Percentiles rank a stretch among this genome's conserved stretches.
These are phyloP conservation scores for Pseudonaja textilis DNA, from an alignment of 2,113 vertebrate species.

Conservation along the genomic window DNA sequence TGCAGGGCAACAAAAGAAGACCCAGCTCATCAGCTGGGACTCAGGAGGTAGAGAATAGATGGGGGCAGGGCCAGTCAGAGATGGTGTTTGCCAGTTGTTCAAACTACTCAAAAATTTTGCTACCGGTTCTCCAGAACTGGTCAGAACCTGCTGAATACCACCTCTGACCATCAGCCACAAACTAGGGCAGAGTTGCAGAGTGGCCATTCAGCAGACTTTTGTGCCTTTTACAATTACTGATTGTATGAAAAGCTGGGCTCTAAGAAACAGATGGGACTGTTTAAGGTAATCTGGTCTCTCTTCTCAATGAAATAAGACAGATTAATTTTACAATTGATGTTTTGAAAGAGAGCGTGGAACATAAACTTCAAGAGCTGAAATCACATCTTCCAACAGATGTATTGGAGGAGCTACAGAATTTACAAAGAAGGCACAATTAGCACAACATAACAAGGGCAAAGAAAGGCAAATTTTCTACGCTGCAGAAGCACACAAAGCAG, in stretches of 20 bases:
- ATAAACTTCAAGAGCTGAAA: neutral
- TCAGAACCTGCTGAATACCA: no score
- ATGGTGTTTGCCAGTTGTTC: no score
- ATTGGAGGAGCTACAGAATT: neutral
- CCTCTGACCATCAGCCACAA: neutral
- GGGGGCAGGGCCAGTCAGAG: no score
- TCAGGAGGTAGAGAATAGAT: no score
- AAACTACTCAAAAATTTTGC: no score
- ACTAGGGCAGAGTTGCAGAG: neutral
- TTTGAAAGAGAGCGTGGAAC: neutral
- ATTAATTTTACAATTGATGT: neutral
- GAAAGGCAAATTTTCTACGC: neutral
- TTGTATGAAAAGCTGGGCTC: neutral
- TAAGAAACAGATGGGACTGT: neutral
- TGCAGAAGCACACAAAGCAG: neutral
- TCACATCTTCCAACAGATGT: neutral
- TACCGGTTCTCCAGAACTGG: no score
- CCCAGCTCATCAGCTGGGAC: no score
- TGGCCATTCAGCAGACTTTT: neutral
- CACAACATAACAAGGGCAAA: neutral
- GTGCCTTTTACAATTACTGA: neutral
- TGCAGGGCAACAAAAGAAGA: no score
- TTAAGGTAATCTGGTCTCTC: neutral
- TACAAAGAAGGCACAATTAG: neutral
- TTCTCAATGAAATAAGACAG: neutral